Evolutionary conservation across 2,888 invertebrate species (phyloP).

Genomic region (Iphiclides podalirius): DNA sequence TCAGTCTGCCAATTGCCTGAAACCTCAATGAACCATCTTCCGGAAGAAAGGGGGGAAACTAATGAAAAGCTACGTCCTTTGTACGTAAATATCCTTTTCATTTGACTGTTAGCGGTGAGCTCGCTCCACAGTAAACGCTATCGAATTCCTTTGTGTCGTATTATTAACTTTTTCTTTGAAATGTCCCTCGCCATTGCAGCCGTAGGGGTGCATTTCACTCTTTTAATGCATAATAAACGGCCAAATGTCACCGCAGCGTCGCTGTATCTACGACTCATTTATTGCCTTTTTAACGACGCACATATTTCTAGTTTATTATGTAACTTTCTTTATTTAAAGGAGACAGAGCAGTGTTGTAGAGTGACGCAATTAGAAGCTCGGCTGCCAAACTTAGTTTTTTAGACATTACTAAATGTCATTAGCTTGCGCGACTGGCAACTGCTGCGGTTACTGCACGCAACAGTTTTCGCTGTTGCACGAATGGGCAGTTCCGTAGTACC

Average conservation of each 20-base stretch:
- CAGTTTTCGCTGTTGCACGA: too few species aligned
- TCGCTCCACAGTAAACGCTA: background rate
- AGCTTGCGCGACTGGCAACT: too few species aligned
- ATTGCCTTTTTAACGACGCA: too few species aligned
- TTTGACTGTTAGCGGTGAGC: background rate
- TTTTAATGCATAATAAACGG: background rate
- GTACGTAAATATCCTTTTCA: background rate
- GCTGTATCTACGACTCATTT: too few species aligned
- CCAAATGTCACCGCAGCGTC: background rate
- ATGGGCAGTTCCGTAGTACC: too few species aligned
- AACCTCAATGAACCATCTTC: background rate
- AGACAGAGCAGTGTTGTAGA: too few species aligned
- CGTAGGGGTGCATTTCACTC: background rate
- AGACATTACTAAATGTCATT: too few species aligned
- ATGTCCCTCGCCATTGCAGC: background rate
- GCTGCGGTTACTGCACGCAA: too few species aligned
- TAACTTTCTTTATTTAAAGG: too few species aligned
- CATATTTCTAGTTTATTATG: too few species aligned
- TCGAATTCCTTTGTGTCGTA: background rate
- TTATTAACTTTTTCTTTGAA: constrained; percentile 1
- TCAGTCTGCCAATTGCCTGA: background rate
- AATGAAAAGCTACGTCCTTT: constrained; percentile 1
- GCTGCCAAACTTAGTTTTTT: too few species aligned
- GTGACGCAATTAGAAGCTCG: too few species aligned
- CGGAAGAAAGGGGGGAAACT: background rate